A percentile compares a stretch with the other conserved stretches of the same genome.
Conservation (phyloP, 2,113 vertebrate species). For the Protobothrops flavoviridis region DNA sequence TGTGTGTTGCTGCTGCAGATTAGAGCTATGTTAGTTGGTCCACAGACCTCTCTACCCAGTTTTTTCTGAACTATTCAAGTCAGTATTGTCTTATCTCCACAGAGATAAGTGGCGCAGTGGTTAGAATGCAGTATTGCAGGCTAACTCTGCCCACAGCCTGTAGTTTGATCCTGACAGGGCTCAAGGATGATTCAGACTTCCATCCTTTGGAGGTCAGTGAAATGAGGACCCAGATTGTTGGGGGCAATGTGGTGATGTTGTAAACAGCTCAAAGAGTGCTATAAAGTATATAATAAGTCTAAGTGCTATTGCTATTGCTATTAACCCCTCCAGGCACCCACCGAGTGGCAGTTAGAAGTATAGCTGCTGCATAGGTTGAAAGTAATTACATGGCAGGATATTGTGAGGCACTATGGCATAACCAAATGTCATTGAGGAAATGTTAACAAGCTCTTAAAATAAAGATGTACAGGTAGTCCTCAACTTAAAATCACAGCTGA, state of each 20-base stretch:
- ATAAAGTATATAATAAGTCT: neutral
- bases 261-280: neutral
- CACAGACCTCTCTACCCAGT: neutral
- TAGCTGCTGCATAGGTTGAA: neutral
- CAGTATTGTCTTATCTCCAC: neutral
- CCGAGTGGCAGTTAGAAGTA: neutral
- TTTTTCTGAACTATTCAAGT: neutral
- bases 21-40: neutral
- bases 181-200: neutral
- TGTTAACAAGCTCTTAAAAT: neutral
- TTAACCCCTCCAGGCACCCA: neutral
- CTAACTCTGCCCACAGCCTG: neutral
- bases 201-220: neutral
- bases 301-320: neutral
- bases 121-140: neutral
- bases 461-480: neutral
- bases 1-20: neutral
- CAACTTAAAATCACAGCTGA: neutral
- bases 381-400: neutral
- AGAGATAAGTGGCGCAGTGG: neutral
- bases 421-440: neutral
- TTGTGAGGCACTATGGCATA: neutral
- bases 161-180: neutral
- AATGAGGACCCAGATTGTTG: neutral
- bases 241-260: neutral